Evolutionary conservation across 2,113 vertebrate genomes (phyloP).

Genomic region (Podiceps cristatus): DNA sequence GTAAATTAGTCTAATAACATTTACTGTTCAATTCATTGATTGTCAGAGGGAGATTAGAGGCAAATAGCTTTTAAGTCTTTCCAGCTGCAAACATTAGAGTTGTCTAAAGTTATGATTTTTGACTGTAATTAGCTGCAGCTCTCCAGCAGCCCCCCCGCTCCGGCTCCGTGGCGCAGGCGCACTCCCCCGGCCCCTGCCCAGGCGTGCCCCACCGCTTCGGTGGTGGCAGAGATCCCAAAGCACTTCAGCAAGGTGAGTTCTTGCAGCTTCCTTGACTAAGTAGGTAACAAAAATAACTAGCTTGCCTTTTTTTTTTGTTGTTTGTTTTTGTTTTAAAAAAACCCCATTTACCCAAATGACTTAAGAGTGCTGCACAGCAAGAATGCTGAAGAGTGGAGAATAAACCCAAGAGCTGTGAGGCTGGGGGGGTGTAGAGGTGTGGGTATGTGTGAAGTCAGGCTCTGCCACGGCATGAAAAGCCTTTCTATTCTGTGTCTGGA

Average conservation of each 20-base stretch:
- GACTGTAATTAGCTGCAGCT: constrained; percentile 52
- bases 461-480: background rate
- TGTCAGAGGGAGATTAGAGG: constrained; percentile 73
- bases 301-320: too few species aligned
- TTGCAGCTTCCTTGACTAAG: background rate
- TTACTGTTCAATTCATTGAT: constrained; percentile 75
- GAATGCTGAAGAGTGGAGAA: accelerated
- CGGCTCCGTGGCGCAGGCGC: accelerated
- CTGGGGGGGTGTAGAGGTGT: accelerated
- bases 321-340: background rate
- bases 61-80: constrained; percentile 74
- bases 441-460: background rate
- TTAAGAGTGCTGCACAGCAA: background rate
- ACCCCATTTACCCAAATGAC: background rate
- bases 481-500: background rate
- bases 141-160: background rate
- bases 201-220: background rate
- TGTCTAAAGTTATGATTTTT: constrained; percentile 68
- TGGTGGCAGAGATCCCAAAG: background rate
- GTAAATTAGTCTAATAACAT: constrained; percentile 77
- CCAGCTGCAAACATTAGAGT: constrained; percentile 70
- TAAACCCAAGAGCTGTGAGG: background rate
- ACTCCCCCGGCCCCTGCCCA: background rate
- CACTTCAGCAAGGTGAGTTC: background rate
- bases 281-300: background rate